Conservation (phyloP, 2,113 vertebrate genomes). For the Thryonomys swinderianus region DNA sequence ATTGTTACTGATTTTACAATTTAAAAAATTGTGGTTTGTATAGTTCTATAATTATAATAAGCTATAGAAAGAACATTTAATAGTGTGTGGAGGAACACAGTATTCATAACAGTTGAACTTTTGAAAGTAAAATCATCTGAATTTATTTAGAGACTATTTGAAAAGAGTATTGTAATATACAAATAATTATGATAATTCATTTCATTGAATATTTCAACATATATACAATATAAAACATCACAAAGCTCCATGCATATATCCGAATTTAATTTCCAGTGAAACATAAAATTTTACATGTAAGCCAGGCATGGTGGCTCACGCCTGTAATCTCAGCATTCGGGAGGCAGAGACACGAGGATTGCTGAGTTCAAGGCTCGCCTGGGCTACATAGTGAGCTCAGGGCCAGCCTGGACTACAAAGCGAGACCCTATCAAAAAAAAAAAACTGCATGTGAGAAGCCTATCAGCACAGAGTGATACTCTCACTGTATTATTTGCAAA, state of each 20-base stretch:
- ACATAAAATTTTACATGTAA: neutral
- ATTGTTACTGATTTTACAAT: neutral
- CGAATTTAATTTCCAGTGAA: neutral
- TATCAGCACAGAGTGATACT: neutral
- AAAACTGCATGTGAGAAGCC: no score
- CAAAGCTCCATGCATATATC: neutral
- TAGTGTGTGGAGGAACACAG: neutral
- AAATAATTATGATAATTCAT: neutral
- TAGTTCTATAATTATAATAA: neutral
- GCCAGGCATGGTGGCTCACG: no score
- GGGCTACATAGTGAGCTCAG: no score
- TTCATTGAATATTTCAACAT: neutral
- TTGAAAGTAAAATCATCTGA: neutral
- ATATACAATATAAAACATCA: neutral
- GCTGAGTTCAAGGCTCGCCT: no score
- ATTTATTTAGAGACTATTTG: neutral
- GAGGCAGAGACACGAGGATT: no score
- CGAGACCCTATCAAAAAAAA: no score
- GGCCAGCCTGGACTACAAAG: no score
- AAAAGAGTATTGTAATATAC: neutral
- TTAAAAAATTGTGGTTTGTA: neutral
- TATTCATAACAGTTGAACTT: neutral
- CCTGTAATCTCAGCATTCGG: no score
- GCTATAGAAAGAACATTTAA: neutral
- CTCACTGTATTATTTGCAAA: neutral